Percentiles rank a stretch among this genome's conserved stretches.
These are phyloP conservation scores for Philereme transversata DNA, from an alignment of 2,888 invertebrate species.

Conservation along the genomic window DNA sequence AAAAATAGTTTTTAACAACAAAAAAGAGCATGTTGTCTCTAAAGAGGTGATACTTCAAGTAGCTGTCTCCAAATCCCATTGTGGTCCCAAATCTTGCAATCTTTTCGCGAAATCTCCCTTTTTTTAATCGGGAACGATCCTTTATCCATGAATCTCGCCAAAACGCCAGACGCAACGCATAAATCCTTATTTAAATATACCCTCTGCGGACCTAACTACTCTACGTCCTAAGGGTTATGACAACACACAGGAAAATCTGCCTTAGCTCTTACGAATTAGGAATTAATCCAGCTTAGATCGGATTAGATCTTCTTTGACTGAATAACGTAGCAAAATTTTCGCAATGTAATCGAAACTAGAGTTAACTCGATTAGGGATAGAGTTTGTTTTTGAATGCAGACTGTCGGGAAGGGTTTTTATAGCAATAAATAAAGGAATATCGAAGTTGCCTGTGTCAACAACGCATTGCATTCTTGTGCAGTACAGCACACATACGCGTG, in stretches of 20 bases:
- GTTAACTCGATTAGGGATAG: background rate
- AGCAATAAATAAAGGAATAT: constrained; percentile 84
- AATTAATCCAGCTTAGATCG: constrained; percentile 44
- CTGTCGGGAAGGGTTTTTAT: constrained; percentile 71
- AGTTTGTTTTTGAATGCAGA: constrained; percentile 38
- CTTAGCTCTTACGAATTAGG: constrained; percentile 43
- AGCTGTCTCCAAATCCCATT: constrained; percentile 56
- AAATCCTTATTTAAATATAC: constrained; percentile 84
- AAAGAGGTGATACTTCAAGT: constrained; percentile 54
- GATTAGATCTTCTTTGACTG: constrained; percentile 29
- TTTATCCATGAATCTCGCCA: constrained; percentile 81
- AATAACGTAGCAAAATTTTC: constrained; percentile 49
- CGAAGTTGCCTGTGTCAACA: constrained; percentile 84
- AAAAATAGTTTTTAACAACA: background rate
- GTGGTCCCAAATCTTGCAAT: constrained; percentile 61
- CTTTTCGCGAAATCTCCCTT: constrained; percentile 58
- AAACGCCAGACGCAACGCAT: constrained; percentile 81
- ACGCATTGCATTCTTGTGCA: constrained; percentile 83
- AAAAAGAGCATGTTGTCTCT: constrained; percentile 43
- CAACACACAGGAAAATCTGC: constrained; percentile 40
- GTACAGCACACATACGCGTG: constrained; percentile 51
- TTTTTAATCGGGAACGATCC: constrained; percentile 68
- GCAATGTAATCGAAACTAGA: constrained; percentile 30
- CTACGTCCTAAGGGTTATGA: constrained; percentile 43
- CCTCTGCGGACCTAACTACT: constrained; percentile 46